phyloP scores from a whole-genome alignment of 2,113 vertebrate genomes.

The human (Homo sapiens) region DNA sequence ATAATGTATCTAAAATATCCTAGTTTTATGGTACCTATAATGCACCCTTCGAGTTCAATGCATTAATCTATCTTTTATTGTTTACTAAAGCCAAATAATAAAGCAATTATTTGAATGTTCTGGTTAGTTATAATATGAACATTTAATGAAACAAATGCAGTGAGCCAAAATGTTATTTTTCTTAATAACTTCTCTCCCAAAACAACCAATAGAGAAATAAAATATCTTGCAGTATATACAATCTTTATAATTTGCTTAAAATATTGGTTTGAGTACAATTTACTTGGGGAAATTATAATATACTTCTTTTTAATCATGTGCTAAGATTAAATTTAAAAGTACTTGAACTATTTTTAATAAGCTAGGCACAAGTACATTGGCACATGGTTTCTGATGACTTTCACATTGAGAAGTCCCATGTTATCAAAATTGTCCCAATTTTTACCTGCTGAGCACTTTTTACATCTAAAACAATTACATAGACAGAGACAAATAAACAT shows the following conservation, averaged over 20 bases:
- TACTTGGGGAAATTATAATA: conserved; percentile 18
- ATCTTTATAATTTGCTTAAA: conserved; percentile 8
- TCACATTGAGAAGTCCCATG: background rate
- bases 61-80: background rate
- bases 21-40: background rate
- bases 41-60: background rate
- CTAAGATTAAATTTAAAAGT: background rate
- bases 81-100: conserved; percentile 1
- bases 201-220: background rate
- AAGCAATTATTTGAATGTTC: background rate
- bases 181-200: background rate
- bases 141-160: background rate
- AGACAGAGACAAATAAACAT: background rate
- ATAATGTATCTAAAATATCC: background rate
- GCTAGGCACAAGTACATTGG: background rate
- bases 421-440: background rate
- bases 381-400: background rate
- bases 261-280: background rate
- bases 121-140: background rate
- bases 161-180: conserved; percentile 3
- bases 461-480: background rate
- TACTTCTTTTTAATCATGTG: background rate
- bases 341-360: background rate
- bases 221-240: background rate
- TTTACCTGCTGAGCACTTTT: background rate